Evolutionary conservation across 2,113 vertebrate genomes (phyloP).

Genomic region (Zosterops hypoxanthus): DNA sequence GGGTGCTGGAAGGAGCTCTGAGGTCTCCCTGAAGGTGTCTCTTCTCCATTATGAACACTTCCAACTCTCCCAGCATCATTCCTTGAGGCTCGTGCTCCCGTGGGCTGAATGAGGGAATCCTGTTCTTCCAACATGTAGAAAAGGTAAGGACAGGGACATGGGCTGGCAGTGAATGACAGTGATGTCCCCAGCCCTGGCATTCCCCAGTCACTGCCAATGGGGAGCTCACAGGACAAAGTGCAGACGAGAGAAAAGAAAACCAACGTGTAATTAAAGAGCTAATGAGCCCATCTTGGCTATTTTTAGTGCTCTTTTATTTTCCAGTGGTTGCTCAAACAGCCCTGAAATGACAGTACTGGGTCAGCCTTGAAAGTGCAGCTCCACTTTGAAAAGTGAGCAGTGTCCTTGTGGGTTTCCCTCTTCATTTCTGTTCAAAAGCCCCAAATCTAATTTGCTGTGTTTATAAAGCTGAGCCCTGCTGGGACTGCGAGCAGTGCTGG

Average conservation of each 20-base stretch:
- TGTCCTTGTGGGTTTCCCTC: constrained; percentile 48
- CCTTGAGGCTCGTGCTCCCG: neutral
- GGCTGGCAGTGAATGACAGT: neutral
- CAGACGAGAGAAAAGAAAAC: neutral
- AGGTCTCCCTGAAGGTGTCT: neutral
- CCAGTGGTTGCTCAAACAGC: constrained; percentile 47
- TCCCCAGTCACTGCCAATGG: neutral
- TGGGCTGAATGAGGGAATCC: neutral
- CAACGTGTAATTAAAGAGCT: constrained; percentile 43
- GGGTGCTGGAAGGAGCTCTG: neutral
- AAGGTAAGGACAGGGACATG: neutral
- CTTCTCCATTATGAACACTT: neutral
- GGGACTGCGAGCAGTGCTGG: neutral
- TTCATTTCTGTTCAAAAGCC: constrained; percentile 49
- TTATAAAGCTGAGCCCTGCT: constrained; percentile 49
- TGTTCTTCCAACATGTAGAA: neutral
- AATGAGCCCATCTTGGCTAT: constrained; percentile 31
- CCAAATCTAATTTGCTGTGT: constrained; percentile 32
- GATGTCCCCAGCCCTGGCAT: neutral
- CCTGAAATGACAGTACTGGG: constrained; percentile 41
- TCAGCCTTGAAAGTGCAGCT: constrained; percentile 47
- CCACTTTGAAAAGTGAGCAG: constrained; percentile 44
- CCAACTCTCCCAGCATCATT: neutral
- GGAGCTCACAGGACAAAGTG: neutral
- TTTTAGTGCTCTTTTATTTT: constrained; percentile 53